These are phyloP conservation scores for Lates calcarifer DNA, from an alignment of 2,113 vertebrate species.

Conservation along the genomic window DNA sequence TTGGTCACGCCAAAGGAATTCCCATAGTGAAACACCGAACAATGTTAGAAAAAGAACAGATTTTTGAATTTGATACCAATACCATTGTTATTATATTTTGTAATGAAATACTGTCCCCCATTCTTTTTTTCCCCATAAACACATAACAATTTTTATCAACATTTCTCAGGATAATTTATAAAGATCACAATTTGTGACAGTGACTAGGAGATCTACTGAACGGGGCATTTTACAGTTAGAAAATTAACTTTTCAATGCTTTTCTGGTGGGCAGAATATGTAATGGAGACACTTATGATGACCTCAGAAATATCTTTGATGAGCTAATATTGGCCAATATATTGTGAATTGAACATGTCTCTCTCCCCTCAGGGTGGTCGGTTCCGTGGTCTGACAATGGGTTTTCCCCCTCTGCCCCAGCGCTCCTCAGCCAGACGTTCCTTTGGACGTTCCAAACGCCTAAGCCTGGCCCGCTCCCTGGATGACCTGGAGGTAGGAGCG, in stretches of 20 bases:
- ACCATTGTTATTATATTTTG: background rate
- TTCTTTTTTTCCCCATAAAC: background rate
- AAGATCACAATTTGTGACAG: no score
- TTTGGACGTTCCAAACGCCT: conserved; percentile 92
- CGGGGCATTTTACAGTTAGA: no score
- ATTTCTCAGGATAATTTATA: no score
- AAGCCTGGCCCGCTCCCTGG: conserved; percentile 94
- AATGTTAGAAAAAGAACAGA: no score
- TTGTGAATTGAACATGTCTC: conserved; percentile 1
- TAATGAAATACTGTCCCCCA: background rate
- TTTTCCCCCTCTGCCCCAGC: conserved; percentile 86
- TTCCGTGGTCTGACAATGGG: conserved; percentile 86
- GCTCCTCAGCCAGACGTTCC: conserved; percentile 88
- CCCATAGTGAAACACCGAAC: no score
- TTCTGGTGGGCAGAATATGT: no score
- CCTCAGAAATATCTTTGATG: no score
- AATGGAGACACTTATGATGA: no score
- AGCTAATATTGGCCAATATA: no score
- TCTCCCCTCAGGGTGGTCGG: conserved; percentile 83
- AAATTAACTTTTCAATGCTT: no score
- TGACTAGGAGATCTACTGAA: no score
- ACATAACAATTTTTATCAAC: background rate
- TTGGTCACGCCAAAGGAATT: no score
- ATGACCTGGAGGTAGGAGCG: conserved; percentile 92
- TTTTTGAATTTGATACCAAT: background rate